Percentiles rank a stretch among this genome's conserved stretches.
phyloP scores from a whole-genome alignment of 2,888 invertebrate species.

The Protodeltote pygarga region DNA sequence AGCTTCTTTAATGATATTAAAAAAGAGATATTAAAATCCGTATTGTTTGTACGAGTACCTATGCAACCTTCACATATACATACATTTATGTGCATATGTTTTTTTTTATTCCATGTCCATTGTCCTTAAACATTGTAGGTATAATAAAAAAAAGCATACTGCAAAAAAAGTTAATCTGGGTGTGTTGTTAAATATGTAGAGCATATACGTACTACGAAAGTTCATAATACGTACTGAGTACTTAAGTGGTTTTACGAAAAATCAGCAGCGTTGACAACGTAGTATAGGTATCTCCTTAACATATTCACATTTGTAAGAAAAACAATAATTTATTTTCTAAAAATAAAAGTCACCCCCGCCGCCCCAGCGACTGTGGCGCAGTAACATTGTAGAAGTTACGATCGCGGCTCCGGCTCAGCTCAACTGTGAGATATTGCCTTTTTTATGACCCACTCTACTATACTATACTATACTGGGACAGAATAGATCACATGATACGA shows the following conservation, averaged over 20 bases:
- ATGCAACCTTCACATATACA: no score
- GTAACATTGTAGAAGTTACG: constrained; percentile 86
- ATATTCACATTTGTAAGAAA: constrained; percentile 55
- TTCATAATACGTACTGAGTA: no score
- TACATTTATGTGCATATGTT: no score
- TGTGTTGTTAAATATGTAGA: background rate
- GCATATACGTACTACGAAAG: constrained; percentile 5
- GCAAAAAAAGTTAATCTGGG: no score
- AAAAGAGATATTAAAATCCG: no score
- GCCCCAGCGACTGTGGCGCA: constrained; percentile 73
- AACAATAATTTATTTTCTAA: constrained; percentile 72
- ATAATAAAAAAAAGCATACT: background rate
- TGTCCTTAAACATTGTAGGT: no score
- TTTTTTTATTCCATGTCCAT: no score
- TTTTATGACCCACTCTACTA: constrained; percentile 86
- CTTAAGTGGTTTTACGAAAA: constrained; percentile 21
- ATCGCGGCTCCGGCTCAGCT: constrained; percentile 81
- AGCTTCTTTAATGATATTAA: no score
- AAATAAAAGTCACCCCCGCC: constrained; percentile 76
- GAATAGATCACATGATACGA: constrained; percentile 86
- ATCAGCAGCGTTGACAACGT: constrained; percentile 15
- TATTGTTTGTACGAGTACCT: no score
- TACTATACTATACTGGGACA: constrained; percentile 80
- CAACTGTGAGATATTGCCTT: constrained; percentile 87
- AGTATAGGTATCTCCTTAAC: constrained; percentile 36